These are phyloP conservation scores for Alosa alosa DNA, from an alignment of 2,113 vertebrate species.

Conservation along the genomic window DNA sequence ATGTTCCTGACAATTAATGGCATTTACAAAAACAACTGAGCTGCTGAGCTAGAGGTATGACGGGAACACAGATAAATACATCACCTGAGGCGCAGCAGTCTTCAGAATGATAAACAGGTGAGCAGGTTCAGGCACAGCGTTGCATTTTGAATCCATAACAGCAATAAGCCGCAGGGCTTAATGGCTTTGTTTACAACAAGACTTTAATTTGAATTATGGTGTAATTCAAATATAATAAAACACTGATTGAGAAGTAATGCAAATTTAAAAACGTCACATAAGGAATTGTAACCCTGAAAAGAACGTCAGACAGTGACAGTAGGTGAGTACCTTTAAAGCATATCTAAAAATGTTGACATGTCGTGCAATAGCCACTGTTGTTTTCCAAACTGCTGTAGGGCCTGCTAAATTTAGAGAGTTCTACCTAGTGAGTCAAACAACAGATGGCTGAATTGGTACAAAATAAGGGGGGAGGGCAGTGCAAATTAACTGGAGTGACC, in stretches of 20 bases:
- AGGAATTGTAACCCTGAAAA: not conserved
- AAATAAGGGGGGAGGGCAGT: not conserved
- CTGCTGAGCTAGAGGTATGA: too few relatives aligned
- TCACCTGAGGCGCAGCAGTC: too few relatives aligned
- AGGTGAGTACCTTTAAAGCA: not conserved
- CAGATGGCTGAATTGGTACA: constrained; percentile 1
- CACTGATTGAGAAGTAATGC: not conserved
- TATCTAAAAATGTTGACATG: not conserved
- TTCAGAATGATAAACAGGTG: too few relatives aligned
- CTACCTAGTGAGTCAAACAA: not conserved
- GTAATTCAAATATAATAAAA: too few relatives aligned
- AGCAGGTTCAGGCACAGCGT: too few relatives aligned
- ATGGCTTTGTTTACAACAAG: too few relatives aligned
- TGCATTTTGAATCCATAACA: too few relatives aligned
- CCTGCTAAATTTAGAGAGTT: not conserved
- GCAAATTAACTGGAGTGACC: not conserved
- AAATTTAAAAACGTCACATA: not conserved
- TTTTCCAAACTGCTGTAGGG: not conserved
- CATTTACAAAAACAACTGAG: too few relatives aligned
- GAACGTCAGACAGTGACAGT: not conserved
- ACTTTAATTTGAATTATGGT: not conserved
- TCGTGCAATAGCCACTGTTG: not conserved
- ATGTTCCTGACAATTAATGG: too few relatives aligned
- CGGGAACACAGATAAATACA: too few relatives aligned
- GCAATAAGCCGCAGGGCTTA: too few relatives aligned